Conservation (phyloP, 2,113 vertebrate genomes). For the Cepphus grylle region DNA sequence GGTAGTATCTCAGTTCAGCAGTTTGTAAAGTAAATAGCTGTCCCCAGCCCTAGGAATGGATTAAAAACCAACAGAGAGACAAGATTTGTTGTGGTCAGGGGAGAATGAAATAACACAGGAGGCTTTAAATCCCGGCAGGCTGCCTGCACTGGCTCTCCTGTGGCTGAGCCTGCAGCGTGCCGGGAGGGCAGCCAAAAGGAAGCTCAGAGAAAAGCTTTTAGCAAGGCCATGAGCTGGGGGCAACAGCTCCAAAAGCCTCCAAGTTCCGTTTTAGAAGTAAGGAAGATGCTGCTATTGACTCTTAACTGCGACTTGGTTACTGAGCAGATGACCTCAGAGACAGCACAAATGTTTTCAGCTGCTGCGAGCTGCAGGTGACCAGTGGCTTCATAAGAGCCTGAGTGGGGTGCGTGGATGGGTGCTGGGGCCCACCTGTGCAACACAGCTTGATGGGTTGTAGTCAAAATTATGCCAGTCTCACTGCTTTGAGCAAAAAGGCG, state of each 20-base stretch:
- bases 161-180: neutral
- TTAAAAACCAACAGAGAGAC: neutral
- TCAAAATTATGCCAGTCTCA: neutral
- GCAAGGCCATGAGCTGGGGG: neutral
- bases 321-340: neutral
- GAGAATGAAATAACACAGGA: neutral
- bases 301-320: neutral
- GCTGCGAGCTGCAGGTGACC: neutral
- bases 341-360: neutral
- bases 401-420: neutral
- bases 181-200: neutral
- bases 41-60: neutral
- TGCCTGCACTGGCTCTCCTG: neutral
- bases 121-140: neutral
- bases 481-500: neutral
- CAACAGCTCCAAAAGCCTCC: neutral
- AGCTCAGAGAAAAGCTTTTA: neutral
- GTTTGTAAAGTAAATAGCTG: neutral
- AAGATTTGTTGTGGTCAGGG: neutral
- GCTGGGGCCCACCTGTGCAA: neutral
- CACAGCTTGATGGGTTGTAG: neutral
- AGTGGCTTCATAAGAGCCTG: neutral
- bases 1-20: neutral
- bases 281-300: neutral
- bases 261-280: neutral